phyloP scores from a whole-genome alignment of 1,140 invertebrate species.

The Zaprionus capensis region DNA sequence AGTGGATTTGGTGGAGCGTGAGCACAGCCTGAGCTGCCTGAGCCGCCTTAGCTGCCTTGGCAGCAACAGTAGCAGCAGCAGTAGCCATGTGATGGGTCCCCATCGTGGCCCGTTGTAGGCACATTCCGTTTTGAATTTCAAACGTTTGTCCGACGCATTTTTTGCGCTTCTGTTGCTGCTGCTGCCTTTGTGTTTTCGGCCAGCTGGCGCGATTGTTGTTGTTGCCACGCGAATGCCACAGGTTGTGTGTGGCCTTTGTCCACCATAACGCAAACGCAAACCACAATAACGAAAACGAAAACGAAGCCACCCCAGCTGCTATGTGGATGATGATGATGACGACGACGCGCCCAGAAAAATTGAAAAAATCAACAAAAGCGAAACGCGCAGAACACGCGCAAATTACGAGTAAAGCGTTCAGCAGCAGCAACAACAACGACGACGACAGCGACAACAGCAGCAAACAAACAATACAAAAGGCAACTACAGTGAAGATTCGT shows the following conservation, averaged over 20 bases:
- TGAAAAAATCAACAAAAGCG: constrained; percentile 40
- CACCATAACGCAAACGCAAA: background rate
- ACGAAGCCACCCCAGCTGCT: constrained; percentile 2
- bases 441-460: background rate
- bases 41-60: too few relatives aligned
- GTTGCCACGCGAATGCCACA: constrained; percentile 38
- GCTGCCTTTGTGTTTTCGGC: constrained; percentile 12
- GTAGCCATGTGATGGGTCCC: background rate
- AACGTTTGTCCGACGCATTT: constrained; percentile 2
- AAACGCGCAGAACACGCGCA: constrained; percentile 36
- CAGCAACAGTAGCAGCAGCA: background rate
- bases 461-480: constrained; percentile 5
- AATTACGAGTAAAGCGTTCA: constrained; percentile 20
- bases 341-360: constrained; percentile 36
- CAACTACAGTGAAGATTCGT: background rate
- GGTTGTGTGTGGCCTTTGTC: constrained; percentile 25
- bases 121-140: constrained; percentile 23
- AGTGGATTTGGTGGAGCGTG: background rate
- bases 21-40: background rate
- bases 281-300: background rate
- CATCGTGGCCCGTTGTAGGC: background rate
- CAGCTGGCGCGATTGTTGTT: constrained; percentile 6
- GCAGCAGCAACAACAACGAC: constrained; percentile 7
- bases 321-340: constrained; percentile 7
- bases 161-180: constrained; percentile 4